phyloP scores from a whole-genome alignment of 2,888 invertebrate species.

The Megastigmus dorsalis region DNA sequence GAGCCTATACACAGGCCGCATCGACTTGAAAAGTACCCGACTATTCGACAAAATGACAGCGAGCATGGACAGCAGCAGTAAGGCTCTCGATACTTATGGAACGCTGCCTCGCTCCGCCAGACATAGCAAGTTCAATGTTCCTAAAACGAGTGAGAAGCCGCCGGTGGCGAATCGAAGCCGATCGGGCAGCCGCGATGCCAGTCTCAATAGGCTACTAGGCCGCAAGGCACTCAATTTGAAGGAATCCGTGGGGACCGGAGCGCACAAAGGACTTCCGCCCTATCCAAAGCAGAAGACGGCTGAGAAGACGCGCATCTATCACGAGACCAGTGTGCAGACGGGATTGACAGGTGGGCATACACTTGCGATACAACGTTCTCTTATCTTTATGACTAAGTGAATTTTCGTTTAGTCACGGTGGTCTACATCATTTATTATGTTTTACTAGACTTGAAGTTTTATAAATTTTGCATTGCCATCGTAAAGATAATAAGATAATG shows the following conservation, averaged over 20 bases:
- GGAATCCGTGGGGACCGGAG: slow-evolving; percentile 55
- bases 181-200: slow-evolving; percentile 75
- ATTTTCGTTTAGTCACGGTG: too few relatives aligned
- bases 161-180: slow-evolving; percentile 70
- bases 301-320: slow-evolving; percentile 84
- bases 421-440: too few relatives aligned
- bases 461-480: too few relatives aligned
- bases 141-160: slow-evolving; percentile 76
- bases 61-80: slow-evolving; percentile 67
- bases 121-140: slow-evolving; percentile 40
- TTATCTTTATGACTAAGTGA: too few relatives aligned
- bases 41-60: slow-evolving; percentile 65
- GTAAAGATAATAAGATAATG: too few relatives aligned
- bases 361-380: too few relatives aligned
- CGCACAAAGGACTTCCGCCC: slow-evolving; percentile 73
- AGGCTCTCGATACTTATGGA: slow-evolving; percentile 83
- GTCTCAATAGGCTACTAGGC: slow-evolving; percentile 71
- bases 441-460: too few relatives aligned
- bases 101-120: slow-evolving; percentile 85
- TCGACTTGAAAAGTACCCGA: slow-evolving; percentile 50
- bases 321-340: slow-evolving; percentile 87
- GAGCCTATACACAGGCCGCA: slow-evolving; percentile 48
- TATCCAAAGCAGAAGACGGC: slow-evolving; percentile 73
- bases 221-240: slow-evolving; percentile 59
- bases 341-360: slow-evolving; percentile 80